A percentile compares a stretch with the other conserved stretches of the same genome.
phyloP scores from a whole-genome alignment of 2,888 invertebrate genomes.

The Gryllus longicercus region DNA sequence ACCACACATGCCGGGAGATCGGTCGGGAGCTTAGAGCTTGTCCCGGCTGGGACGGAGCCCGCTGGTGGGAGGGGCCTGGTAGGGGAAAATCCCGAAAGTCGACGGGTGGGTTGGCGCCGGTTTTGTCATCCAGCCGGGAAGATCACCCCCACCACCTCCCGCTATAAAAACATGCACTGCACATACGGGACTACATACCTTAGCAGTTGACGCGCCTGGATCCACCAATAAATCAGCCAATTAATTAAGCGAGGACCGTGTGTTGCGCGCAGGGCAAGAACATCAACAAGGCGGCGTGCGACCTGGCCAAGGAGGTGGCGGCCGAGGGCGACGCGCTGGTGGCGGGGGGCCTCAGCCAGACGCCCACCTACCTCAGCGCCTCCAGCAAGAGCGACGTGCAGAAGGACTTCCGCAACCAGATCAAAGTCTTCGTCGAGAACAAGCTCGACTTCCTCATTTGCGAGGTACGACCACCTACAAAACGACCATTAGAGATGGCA shows the following conservation, averaged over 20 bases:
- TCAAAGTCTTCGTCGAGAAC: slow-evolving; percentile 45
- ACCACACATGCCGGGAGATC: too few species aligned
- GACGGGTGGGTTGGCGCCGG: too few species aligned
- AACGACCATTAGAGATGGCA: too few species aligned
- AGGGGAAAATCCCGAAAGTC: too few species aligned
- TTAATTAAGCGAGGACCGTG: neutral
- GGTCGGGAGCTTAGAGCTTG: too few species aligned
- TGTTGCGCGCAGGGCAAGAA: slow-evolving; percentile 41
- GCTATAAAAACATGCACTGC: too few species aligned
- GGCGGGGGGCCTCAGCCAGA: slow-evolving; percentile 46
- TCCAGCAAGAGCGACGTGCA: slow-evolving; percentile 43
- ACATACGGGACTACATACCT: neutral
- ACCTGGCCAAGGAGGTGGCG: slow-evolving; percentile 45
- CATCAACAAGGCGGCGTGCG: slow-evolving; percentile 46
- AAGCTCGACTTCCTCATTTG: slow-evolving; percentile 46
- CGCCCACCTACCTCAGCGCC: slow-evolving; percentile 45
- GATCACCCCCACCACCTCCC: too few species aligned
- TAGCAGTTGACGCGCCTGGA: too few species aligned
- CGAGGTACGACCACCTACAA: slow-evolving; percentile 41
- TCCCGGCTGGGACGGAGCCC: too few species aligned
- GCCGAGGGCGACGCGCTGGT: slow-evolving; percentile 45
- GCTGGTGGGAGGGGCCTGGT: too few species aligned
- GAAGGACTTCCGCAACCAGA: slow-evolving; percentile 44
- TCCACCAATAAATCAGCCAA: too few species aligned
- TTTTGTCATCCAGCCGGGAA: too few species aligned